A percentile compares a stretch with the other conserved stretches of the same genome.
phyloP scores from a whole-genome alignment of 2,113 vertebrate species.

The Galeopterus variegatus region DNA sequence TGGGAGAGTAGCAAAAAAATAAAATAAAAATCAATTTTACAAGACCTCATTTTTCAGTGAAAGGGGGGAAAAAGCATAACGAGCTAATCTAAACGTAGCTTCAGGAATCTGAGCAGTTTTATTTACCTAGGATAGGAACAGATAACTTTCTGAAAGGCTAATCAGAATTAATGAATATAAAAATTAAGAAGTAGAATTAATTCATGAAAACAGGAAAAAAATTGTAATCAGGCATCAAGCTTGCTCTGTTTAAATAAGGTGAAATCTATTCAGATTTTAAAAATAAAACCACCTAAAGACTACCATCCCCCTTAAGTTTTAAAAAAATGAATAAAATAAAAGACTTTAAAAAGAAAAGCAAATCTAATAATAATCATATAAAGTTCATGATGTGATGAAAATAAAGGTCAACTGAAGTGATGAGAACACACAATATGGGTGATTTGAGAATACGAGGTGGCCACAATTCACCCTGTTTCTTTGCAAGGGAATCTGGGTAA shows the following conservation, averaged over 20 bases:
- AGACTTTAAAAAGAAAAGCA: not conserved
- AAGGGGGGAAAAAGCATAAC: conserved; percentile 18
- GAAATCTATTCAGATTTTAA: conserved; percentile 67
- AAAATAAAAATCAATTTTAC: not conserved
- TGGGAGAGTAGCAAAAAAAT: not conserved
- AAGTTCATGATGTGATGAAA: not conserved
- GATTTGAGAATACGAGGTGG: not conserved
- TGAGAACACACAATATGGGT: not conserved
- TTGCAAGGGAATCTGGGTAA: conserved; percentile 60
- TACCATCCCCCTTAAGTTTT: not conserved
- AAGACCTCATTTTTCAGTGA: conserved; percentile 60
- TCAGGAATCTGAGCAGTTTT: conserved; percentile 44
- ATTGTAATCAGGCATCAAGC: conserved; percentile 69
- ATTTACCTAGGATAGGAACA: conserved; percentile 64
- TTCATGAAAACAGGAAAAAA: conserved; percentile 69
- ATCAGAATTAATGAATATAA: conserved; percentile 84
- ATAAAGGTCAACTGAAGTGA: not conserved
- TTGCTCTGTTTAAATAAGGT: conserved; percentile 70
- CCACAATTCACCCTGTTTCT: not conserved
- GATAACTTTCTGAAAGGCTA: conserved; percentile 76
- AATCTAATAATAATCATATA: not conserved
- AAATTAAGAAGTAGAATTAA: conserved; percentile 76
- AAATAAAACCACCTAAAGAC: conserved; percentile 47
- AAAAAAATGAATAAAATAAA: not conserved
- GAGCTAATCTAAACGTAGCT: not conserved